Evolutionary conservation across 2,888 invertebrate genomes (phyloP), one percentile per base, ranked within the genome.

Genomic region (Labia minor): DNA sequence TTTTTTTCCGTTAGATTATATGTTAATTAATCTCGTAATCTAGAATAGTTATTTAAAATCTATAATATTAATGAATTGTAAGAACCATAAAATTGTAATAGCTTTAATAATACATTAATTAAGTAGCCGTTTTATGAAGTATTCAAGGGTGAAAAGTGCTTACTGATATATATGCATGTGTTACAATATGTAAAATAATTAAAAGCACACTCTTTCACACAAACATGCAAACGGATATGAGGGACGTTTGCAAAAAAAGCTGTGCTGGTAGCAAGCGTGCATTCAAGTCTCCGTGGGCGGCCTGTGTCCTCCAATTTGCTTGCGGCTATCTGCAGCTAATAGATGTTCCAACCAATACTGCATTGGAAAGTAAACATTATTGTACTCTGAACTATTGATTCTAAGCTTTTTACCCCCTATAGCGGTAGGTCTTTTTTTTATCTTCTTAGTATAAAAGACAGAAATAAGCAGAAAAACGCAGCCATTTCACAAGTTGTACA

Each of bases 391-490:
- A 14, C 14, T 49, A 4, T 3, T 14, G 14, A n/a, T 49, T 49
- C 49, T 10, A 3, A 14, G 49, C 49, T n/a, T 49, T 14, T 26
- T 26, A 26, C 49, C 49, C 49, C 49, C 49, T 49, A 14, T 11
- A 16, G 49, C 14, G 49, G 3, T 49, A 8, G 3, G 4, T 26
- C 26, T 49, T 49, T 49, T 49, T 49, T n/a, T 14, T 16, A 4
- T 16, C 14, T 49, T 14, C n/a, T 16, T 8, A 49, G 16, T 4
- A 49, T 2, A 49, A 49, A 49, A 49, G 49, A 49, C 3, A 49
- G 49, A 49, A 49, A 49, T 49, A 49, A 49, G 49, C 49, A 49
- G 49, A 49, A 49, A 49, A 49, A 49, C 49, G 49, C 49, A 49
- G 49, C 3, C 49, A 49, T 49, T 49, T 49, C 14, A 49, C 49